Conservation (phyloP, 2,113 vertebrate species). For the Grallaria varia region DNA sequence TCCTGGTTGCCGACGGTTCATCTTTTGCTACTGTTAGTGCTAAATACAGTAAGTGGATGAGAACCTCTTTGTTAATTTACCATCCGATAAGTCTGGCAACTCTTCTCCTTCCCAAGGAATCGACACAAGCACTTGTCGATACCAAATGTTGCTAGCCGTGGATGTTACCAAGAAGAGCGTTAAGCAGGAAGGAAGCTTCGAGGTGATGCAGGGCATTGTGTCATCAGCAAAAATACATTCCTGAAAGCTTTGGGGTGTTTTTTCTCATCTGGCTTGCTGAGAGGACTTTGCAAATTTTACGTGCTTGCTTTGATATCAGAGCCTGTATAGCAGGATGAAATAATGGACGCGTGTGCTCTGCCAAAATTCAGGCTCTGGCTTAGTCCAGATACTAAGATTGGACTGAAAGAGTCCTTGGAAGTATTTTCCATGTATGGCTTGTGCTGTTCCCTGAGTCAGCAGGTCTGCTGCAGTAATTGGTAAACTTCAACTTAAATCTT, state of each 20-base stretch:
- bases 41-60: background rate
- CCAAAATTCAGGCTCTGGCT: background rate
- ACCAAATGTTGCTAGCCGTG: background rate
- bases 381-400: background rate
- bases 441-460: background rate
- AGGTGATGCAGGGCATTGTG: rapidly evolving
- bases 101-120: background rate
- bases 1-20: background rate
- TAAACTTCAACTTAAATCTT: background rate
- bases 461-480: background rate
- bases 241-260: background rate
- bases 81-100: background rate
- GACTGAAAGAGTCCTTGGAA: background rate
- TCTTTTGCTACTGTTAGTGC: background rate
- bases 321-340: background rate
- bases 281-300: background rate
- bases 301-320: background rate
- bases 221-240: background rate
- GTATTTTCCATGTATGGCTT: background rate
- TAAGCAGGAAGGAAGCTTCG: background rate
- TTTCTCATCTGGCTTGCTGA: background rate
- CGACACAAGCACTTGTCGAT: background rate
- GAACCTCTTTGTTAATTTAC: background rate
- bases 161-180: background rate
- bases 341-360: background rate